phyloP scores from a whole-genome alignment of 2,113 vertebrate species.

The Hirundichthys speculiger region DNA sequence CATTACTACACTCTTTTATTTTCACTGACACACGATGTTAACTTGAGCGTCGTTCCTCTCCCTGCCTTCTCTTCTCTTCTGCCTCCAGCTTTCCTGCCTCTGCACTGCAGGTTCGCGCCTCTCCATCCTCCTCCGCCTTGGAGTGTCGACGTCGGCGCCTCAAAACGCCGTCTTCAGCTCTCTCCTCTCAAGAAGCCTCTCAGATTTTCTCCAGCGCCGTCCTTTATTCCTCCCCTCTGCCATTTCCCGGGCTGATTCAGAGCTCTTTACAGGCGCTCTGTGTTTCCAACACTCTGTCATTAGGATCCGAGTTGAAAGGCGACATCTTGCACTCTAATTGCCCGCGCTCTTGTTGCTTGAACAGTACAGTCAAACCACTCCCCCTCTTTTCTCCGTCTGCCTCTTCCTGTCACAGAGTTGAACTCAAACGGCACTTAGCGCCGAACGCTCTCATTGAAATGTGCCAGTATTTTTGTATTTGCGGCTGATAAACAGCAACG shows the following conservation, averaged over 20 bases:
- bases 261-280: slow-evolving; percentile 29
- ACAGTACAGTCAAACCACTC: slow-evolving; percentile 25
- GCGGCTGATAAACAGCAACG: not conserved
- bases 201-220: slow-evolving; percentile 19
- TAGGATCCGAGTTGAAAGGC: slow-evolving; percentile 18
- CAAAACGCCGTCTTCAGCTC: slow-evolving; percentile 17
- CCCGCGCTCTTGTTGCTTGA: slow-evolving; percentile 27
- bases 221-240: slow-evolving; percentile 15
- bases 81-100: slow-evolving; percentile 4
- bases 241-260: slow-evolving; percentile 21
- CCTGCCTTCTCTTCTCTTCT: slow-evolving; percentile 7
- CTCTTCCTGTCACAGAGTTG: not conserved
- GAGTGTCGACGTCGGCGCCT: slow-evolving; percentile 18
- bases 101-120: not conserved
- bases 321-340: slow-evolving; percentile 36
- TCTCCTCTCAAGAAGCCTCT: slow-evolving; percentile 28
- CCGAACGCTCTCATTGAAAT: not conserved
- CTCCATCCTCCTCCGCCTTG: not conserved
- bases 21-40: slow-evolving; percentile 36
- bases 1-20: slow-evolving; percentile 29
- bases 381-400: slow-evolving; percentile 21
- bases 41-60: slow-evolving; percentile 28
- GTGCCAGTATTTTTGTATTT: not conserved
- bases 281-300: slow-evolving; percentile 28
- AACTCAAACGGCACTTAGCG: slow-evolving; percentile 16